Percentiles rank a stretch among this genome's conserved stretches.
These are phyloP conservation scores for Apolygus lucorum DNA, from an alignment of 1,140 invertebrate genomes.

Conservation along the genomic window DNA sequence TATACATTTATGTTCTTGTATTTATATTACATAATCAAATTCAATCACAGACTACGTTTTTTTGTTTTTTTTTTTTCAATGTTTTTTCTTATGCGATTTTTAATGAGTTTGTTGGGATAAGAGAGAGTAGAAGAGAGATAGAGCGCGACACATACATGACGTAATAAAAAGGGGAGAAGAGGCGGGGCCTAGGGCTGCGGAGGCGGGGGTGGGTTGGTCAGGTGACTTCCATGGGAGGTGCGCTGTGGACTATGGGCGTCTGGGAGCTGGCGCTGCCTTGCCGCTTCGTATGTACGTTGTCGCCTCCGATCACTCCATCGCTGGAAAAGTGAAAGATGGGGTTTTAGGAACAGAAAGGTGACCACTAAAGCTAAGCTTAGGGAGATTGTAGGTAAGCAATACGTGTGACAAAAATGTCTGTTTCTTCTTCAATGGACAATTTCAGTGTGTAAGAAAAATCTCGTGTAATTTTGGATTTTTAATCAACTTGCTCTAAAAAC, in stretches of 20 bases:
- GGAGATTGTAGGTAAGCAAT: too few species aligned
- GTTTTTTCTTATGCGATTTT: neutral
- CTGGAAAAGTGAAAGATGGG: neutral
- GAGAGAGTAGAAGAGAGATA: conserved; percentile 14
- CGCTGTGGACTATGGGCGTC: conserved; percentile 20
- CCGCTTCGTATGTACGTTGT: conserved; percentile 24
- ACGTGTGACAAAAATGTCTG: too few species aligned
- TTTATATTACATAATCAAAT: neutral
- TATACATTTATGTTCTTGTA: neutral
- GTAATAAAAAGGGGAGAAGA: neutral
- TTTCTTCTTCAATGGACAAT: too few species aligned
- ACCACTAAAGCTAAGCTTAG: too few species aligned
- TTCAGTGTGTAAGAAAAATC: too few species aligned
- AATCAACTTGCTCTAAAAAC: too few species aligned
- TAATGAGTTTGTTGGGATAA: neutral
- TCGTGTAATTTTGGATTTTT: too few species aligned
- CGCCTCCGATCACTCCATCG: conserved; percentile 1
- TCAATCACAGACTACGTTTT: conserved; percentile 11
- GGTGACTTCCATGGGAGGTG: conserved; percentile 30
- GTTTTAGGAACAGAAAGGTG: too few species aligned
- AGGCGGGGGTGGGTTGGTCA: conserved; percentile 15
- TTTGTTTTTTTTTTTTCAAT: neutral
- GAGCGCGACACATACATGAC: neutral
- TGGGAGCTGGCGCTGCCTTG: neutral
- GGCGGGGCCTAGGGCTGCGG: neutral